Evolutionary conservation across 2,888 invertebrate genomes (phyloP), one percentile per base, ranked within the genome.

Genomic region (Rhogogaster chlorosoma): DNA sequence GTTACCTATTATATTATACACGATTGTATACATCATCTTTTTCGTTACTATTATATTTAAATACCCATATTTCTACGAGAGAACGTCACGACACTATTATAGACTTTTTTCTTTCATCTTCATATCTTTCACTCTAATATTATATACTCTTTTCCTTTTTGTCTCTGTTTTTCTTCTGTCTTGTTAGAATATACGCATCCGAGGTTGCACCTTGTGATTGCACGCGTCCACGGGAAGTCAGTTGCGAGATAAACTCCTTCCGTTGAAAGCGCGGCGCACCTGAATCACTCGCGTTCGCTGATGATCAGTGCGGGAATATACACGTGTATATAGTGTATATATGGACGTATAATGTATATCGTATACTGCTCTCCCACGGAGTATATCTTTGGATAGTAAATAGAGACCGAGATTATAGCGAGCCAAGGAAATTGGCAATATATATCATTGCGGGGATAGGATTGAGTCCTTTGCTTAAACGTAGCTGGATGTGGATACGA

Each of bases 341-440:
- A 6, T 18, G 29, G n/a, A 18, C 26, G 49, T 45, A 45, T 12
- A 45, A 45, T 45, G 12, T 45, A 45, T 45, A 45, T 49, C 26
- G 29, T n/a, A 10, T 22, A 29, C 29, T 78, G 18, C 53, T 26
- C 49, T 78, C 78, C 78, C 78, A 78, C 78, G 70, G 18, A 32
- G 29, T 36, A 32, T 32, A 36, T 70, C 29, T 70, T 26, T 29
- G 18, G n/a, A 45, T 42, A 15, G 22, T 45, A 26, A 9, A 26
- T 26, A 49, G 1, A 22, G 26, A 22, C 15, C 42, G 75, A 29
- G 38, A 45, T 75, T 22, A 75, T 26, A 22, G 26, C 75, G 45
- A 45, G 71, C 36, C n/a, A 36, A 75, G 78, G 78, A 78, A 78
- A 78, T 78, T 78, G 78, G 45, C 78, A 78, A 78, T 78, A 78